Evolutionary conservation across 2,888 invertebrate species (phyloP).

Genomic region (Lypha dubia): DNA sequence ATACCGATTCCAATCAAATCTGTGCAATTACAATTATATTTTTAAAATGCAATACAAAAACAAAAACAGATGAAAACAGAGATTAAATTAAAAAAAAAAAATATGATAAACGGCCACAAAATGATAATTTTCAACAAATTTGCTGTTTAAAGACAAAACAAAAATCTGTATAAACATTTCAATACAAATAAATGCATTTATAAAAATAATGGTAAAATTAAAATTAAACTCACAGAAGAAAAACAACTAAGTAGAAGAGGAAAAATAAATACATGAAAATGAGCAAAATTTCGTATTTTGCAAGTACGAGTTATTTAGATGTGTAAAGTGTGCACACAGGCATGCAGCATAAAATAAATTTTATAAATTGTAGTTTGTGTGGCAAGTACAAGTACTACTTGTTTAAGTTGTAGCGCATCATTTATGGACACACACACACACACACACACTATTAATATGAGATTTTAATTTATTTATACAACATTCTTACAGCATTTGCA

Average conservation of each 20-base stretch:
- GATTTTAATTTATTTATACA: slow-evolving; percentile 61
- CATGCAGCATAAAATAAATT: slow-evolving; percentile 48
- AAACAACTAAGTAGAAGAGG: too few species aligned
- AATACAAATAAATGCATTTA: slow-evolving; percentile 31
- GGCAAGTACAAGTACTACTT: slow-evolving; percentile 53
- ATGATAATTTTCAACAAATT: slow-evolving; percentile 57
- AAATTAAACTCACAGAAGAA: slow-evolving; percentile 14
- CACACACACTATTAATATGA: slow-evolving; percentile 45
- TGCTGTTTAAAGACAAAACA: slow-evolving; percentile 49
- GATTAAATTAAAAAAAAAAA: slow-evolving; percentile 55
- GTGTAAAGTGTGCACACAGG: slow-evolving; percentile 25
- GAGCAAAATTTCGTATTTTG: slow-evolving; percentile 18
- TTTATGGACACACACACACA: slow-evolving; percentile 26
- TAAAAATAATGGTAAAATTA: slow-evolving; percentile 12
- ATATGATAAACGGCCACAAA: slow-evolving; percentile 63
- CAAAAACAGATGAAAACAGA: slow-evolving; percentile 41
- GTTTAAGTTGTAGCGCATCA: slow-evolving; percentile 47
- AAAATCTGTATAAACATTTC: slow-evolving; percentile 51
- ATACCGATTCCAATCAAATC: slow-evolving; percentile 42
- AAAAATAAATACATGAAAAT: not conserved
- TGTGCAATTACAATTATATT: slow-evolving; percentile 54
- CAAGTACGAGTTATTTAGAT: slow-evolving; percentile 43
- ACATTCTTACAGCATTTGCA: slow-evolving; percentile 60
- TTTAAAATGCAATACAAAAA: slow-evolving; percentile 9
- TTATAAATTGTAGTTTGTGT: slow-evolving; percentile 48